Evolutionary conservation across 1,140 invertebrate genomes (phyloP).

Genomic region (Zaprionus kolodkinae): DNA sequence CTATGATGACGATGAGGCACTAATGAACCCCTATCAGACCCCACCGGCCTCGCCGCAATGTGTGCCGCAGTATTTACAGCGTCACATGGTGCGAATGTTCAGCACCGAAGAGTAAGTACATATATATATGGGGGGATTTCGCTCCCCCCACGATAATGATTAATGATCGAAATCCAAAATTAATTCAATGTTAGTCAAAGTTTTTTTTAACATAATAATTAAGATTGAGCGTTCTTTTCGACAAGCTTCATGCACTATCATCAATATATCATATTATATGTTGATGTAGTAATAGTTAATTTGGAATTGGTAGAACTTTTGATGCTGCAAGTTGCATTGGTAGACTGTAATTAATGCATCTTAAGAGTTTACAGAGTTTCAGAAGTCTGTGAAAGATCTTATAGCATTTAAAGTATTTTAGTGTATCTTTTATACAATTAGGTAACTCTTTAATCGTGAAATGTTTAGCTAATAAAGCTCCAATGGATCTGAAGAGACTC

Average conservation of each 20-base stretch:
- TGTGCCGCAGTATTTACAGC: slow-evolving; percentile 74
- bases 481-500: background rate
- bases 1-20: slow-evolving; percentile 75
- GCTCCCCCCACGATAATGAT: background rate
- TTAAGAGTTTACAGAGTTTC: background rate
- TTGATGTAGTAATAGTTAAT: background rate
- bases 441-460: background rate
- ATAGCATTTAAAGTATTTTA: too few relatives aligned
- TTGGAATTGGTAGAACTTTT: background rate
- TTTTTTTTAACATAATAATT: background rate
- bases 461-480: background rate
- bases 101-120: slow-evolving; percentile 82
- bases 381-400: background rate
- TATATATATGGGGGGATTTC: too few relatives aligned
- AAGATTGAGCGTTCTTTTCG: background rate
- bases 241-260: background rate
- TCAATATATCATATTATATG: background rate
- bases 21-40: slow-evolving; percentile 77
- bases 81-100: slow-evolving; percentile 83
- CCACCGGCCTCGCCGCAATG: slow-evolving; percentile 71
- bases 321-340: background rate
- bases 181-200: slow-evolving; percentile 3
- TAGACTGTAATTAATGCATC: background rate
- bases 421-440: background rate
- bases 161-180: background rate